phyloP scores from a whole-genome alignment of 2,797 vertebrate genomes.

The Holocentrus rufus region DNA sequence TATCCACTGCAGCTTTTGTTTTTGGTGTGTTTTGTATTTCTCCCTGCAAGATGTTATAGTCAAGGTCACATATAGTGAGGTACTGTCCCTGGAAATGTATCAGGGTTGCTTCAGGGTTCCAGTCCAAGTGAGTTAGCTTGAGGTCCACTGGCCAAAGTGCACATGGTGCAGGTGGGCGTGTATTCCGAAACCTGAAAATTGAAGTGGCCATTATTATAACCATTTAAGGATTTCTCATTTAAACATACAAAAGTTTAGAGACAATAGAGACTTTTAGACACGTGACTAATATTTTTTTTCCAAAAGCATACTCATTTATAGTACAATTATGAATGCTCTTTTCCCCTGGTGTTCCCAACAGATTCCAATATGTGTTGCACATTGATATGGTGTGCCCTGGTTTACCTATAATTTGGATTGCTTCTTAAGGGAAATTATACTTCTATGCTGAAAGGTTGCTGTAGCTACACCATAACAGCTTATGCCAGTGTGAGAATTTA shows the following conservation, averaged over 20 bases:
- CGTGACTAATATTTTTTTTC: too few relatives aligned
- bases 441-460: too few relatives aligned
- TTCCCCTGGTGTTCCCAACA: background rate
- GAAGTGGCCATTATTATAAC: slow-evolving; percentile 10
- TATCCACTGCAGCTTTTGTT: slow-evolving; percentile 68
- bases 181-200: slow-evolving; percentile 77
- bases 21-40: slow-evolving; percentile 88
- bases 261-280: too few relatives aligned
- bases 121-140: slow-evolving; percentile 86
- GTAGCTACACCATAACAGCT: too few relatives aligned
- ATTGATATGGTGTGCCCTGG: too few relatives aligned
- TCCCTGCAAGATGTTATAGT: slow-evolving; percentile 89
- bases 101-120: slow-evolving; percentile 82
- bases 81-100: slow-evolving; percentile 89
- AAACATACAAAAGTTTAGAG: too few relatives aligned
- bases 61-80: slow-evolving; percentile 83
- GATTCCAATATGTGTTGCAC: too few relatives aligned
- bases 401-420: too few relatives aligned
- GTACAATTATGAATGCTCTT: background rate
- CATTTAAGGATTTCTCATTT: background rate
- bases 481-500: too few relatives aligned
- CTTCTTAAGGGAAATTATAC: too few relatives aligned
- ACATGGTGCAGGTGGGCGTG: slow-evolving; percentile 56
- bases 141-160: slow-evolving; percentile 81
- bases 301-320: too few relatives aligned